Base-by-base conservation (phyloP, 1,140 invertebrate species). In the Lysiphlebus fabarum region DNA sequence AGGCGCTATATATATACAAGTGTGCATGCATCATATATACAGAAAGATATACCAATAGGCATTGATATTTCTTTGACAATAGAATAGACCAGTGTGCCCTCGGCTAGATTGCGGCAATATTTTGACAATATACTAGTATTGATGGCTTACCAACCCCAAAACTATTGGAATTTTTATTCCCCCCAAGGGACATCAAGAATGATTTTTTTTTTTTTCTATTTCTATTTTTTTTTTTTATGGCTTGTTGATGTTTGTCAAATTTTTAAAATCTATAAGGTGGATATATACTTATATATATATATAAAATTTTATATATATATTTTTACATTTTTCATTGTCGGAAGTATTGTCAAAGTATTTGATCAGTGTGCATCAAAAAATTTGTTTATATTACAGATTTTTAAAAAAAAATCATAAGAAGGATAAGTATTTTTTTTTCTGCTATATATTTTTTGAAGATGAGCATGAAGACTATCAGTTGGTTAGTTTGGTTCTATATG, bases 121-220 rank as follows among this genome's bases (percentile, higher is more conserved):
- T 79, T 79, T 78, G 77, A 79, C 77, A 79, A 76, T 77, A 70
- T 71, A 71, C 64, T 67, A 65, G 68, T 67, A 75, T 76, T 73
- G 70, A 70, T 67, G 53, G 67, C 58, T 67, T 26, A 26, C 17
- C 62, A 70, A 59, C 41, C 58, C 55, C 56, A 50, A 57, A 62
- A 47, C 64, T 34, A 37, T 37, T 34, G 38, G 37, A 45, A 45
- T 45, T 10, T 14, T 14, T 56, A 44, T 54, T 42, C 53, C 34
- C 33, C 33, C 33, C 40, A 41, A 17, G 7, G 12, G 26, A 36
- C 43, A 41, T 37, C 53, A 55, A 65, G 63, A 53, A 58, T 59
- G 58, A 60, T 44, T 55, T 56, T 63, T 61, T 58, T 61, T 56
- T 51, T 57, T 65, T 60, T 62, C 56, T 68, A 53, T 59, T 47